Percentiles rank a stretch among this genome's conserved stretches.
These are phyloP conservation scores for Rhynchomys soricoides DNA, from an alignment of 2,113 vertebrate species.

Conservation along the genomic window DNA sequence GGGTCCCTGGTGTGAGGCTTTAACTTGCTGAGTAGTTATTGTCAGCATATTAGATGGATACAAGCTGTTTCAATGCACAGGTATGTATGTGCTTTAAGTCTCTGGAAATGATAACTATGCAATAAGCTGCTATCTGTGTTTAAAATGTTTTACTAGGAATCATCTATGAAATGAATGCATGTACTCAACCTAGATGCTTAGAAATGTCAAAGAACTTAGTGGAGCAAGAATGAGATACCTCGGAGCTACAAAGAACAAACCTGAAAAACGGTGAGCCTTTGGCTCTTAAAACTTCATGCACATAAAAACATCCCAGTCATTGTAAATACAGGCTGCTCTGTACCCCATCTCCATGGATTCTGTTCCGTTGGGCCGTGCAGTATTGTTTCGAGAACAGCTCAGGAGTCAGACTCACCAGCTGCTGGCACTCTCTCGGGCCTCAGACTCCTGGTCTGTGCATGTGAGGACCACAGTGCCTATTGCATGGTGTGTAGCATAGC, in stretches of 20 bases:
- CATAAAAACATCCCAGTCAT: background rate
- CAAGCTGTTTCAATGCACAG: background rate
- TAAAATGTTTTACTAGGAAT: background rate
- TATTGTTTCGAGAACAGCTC: background rate
- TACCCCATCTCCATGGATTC: background rate
- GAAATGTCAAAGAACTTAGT: background rate
- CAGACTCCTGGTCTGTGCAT: background rate
- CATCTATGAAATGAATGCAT: background rate
- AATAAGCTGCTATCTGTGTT: background rate
- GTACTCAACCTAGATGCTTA: background rate
- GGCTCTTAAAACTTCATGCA: background rate
- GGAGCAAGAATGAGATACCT: slow-evolving; percentile 12
- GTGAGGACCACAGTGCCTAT: background rate
- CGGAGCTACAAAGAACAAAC: slow-evolving; percentile 31
- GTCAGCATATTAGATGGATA: background rate
- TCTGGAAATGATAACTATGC: background rate
- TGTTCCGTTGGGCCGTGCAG: background rate
- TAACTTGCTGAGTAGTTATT: slow-evolving; percentile 12
- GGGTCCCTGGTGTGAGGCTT: background rate
- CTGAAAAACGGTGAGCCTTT: background rate
- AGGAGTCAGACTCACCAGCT: background rate
- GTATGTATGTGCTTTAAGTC: background rate
- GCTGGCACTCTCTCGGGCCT: background rate
- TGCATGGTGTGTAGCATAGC: background rate
- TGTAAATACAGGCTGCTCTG: background rate